These are phyloP conservation scores for Thalpophila matura DNA, from an alignment of 2,888 invertebrate species.

Conservation along the genomic window DNA sequence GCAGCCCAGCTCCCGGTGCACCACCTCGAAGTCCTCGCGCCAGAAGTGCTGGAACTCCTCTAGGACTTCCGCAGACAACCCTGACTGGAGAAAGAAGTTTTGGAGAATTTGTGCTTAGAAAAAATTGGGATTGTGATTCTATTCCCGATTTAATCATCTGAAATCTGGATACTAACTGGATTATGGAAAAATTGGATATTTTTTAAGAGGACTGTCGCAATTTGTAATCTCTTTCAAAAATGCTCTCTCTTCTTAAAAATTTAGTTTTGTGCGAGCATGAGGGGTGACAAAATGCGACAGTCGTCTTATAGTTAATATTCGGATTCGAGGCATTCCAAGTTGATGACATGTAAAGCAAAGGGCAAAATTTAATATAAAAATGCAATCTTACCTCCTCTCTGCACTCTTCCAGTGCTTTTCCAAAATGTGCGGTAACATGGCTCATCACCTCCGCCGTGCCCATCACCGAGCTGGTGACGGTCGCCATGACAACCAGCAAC, in stretches of 20 bases:
- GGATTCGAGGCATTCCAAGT: not conserved
- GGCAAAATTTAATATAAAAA: not conserved
- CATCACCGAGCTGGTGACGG: constrained; percentile 64
- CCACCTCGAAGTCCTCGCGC: constrained; percentile 86
- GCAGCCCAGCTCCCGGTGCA: constrained; percentile 87
- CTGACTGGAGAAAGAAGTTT: constrained; percentile 73
- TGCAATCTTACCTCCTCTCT: constrained; percentile 79
- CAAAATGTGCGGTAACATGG: constrained; percentile 87
- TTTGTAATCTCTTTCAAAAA: too few species aligned
- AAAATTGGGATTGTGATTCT: not conserved
- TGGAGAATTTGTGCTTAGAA: not conserved
- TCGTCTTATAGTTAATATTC: too few species aligned
- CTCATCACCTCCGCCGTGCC: constrained; percentile 86
- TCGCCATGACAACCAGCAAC: constrained; percentile 61
- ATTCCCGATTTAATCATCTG: not conserved
- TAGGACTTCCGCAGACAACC: constrained; percentile 78
- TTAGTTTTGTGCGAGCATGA: too few species aligned
- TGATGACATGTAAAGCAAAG: not conserved
- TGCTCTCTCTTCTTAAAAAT: too few species aligned
- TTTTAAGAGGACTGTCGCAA: too few species aligned
- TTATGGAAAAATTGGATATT: not conserved
- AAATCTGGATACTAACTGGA: not conserved
- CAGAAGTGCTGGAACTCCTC: constrained; percentile 87
- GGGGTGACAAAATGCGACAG: too few species aligned
- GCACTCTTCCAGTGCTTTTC: constrained; percentile 83